phyloP scores from a whole-genome alignment of 2,888 invertebrate species.

The Lomographa bimaculata region DNA sequence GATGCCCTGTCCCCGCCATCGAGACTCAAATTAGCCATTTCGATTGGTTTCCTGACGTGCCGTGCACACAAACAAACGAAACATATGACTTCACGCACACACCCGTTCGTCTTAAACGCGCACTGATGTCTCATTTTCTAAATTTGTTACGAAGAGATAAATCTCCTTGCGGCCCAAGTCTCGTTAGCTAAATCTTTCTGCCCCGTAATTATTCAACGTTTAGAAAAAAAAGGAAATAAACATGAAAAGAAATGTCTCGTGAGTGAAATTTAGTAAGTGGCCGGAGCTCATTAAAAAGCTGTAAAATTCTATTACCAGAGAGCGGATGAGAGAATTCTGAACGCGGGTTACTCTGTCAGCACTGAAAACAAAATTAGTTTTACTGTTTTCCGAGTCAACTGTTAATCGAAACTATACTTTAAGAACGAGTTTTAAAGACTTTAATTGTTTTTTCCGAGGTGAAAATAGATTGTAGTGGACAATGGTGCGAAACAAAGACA shows the following conservation, averaged over 20 bases:
- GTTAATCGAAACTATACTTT: constrained; percentile 43
- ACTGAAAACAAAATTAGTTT: constrained; percentile 27
- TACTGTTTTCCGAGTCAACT: constrained; percentile 28
- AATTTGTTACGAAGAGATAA: constrained; percentile 80
- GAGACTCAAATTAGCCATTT: constrained; percentile 72
- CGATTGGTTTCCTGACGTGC: constrained; percentile 62
- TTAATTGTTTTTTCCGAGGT: constrained; percentile 36
- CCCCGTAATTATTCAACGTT: constrained; percentile 72
- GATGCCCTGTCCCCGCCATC: constrained; percentile 47
- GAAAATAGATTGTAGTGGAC: constrained; percentile 39
- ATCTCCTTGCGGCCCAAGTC: constrained; percentile 71
- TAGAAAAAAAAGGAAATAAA: constrained; percentile 59
- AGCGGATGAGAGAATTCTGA: constrained; percentile 57
- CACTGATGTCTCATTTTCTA: constrained; percentile 81
- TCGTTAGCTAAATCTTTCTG: constrained; percentile 79
- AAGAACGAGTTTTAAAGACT: constrained; percentile 32
- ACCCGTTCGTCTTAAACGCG: constrained; percentile 41
- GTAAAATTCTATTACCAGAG: constrained; percentile 74
- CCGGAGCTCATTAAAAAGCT: constrained; percentile 78
- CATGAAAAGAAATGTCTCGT: constrained; percentile 71
- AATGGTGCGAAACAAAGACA: constrained; percentile 65
- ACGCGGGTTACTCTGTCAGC: constrained; percentile 38
- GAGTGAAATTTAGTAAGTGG: constrained; percentile 73
- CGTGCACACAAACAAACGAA: constrained; percentile 52
- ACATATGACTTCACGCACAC: constrained; percentile 46